phyloP scores from a whole-genome alignment of 1,140 invertebrate species.

The Bombus picipes region DNA sequence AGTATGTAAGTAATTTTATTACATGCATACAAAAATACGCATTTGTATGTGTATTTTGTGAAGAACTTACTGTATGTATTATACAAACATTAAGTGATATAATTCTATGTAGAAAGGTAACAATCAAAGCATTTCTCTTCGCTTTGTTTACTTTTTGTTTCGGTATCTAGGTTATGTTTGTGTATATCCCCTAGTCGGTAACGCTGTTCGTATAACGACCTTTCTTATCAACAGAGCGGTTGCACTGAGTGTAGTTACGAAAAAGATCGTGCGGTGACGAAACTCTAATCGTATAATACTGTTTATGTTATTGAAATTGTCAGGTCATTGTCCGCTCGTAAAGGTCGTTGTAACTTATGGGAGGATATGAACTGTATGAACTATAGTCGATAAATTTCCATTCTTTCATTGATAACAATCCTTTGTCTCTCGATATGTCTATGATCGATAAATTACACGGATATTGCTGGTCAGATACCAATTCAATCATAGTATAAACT shows the following conservation, averaged over 20 bases:
- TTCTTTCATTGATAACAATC: slow-evolving; percentile 60
- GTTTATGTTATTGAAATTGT: slow-evolving; percentile 65
- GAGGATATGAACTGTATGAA: slow-evolving; percentile 39
- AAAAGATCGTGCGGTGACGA: slow-evolving; percentile 52
- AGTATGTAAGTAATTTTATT: neutral
- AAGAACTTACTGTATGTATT: slow-evolving; percentile 4
- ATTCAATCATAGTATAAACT: neutral
- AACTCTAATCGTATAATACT: slow-evolving; percentile 35
- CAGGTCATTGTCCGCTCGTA: slow-evolving; percentile 63
- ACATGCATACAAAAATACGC: neutral
- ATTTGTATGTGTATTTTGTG: neutral
- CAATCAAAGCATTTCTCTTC: neutral
- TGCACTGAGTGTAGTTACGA: slow-evolving; percentile 44
- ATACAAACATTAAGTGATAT: neutral
- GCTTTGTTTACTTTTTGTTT: neutral
- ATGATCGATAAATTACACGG: slow-evolving; percentile 7
- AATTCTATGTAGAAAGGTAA: neutral
- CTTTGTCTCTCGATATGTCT: slow-evolving; percentile 53
- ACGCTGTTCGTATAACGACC: neutral
- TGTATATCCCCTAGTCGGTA: slow-evolving; percentile 5
- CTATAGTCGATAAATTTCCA: slow-evolving; percentile 41
- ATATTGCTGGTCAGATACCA: neutral
- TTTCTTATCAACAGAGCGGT: slow-evolving; percentile 38
- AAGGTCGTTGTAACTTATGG: slow-evolving; percentile 64
- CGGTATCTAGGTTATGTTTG: slow-evolving; percentile 33